A percentile compares a stretch with the other conserved stretches of the same genome.
These are phyloP conservation scores for Cheilosia scutellata DNA, from an alignment of 2,888 invertebrate genomes.

Conservation along the genomic window DNA sequence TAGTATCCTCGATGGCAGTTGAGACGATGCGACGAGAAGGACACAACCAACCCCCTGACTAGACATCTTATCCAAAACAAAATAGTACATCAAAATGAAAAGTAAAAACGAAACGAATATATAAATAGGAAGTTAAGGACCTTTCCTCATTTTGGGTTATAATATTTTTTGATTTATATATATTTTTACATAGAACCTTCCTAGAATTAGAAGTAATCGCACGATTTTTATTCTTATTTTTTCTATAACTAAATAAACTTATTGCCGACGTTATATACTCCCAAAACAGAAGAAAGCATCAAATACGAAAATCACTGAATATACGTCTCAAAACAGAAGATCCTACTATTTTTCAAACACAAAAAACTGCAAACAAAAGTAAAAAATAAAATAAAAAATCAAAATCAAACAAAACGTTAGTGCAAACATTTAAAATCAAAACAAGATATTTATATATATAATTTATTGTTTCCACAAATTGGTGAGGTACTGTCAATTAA, in stretches of 20 bases:
- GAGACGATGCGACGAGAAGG: conserved; percentile 13
- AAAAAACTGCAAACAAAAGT: conserved; percentile 39
- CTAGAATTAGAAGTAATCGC: conserved; percentile 78
- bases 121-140: neutral
- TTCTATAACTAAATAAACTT: conserved; percentile 37
- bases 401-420: conserved; percentile 54
- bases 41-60: conserved; percentile 27
- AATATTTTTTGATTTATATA: conserved; percentile 82
- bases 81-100: conserved; percentile 8
- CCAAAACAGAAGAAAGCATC: conserved; percentile 76
- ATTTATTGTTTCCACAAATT: conserved; percentile 43
- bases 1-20: conserved; percentile 13
- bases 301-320: conserved; percentile 78
- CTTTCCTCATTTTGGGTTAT: conserved; percentile 70
- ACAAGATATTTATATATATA: conserved; percentile 20
- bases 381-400: conserved; percentile 25
- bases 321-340: conserved; percentile 52
- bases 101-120: neutral
- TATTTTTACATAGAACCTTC: conserved; percentile 78
- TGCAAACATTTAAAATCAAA: conserved; percentile 69
- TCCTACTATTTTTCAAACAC: conserved; percentile 20
- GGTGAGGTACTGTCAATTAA: conserved; percentile 13
- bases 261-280: conserved; percentile 35
- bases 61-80: neutral
- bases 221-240: conserved; percentile 75